A percentile compares a stretch with the other conserved stretches of the same genome.
Conservation (phyloP, 2,888 invertebrate species). For the Pandemis heparana region DNA sequence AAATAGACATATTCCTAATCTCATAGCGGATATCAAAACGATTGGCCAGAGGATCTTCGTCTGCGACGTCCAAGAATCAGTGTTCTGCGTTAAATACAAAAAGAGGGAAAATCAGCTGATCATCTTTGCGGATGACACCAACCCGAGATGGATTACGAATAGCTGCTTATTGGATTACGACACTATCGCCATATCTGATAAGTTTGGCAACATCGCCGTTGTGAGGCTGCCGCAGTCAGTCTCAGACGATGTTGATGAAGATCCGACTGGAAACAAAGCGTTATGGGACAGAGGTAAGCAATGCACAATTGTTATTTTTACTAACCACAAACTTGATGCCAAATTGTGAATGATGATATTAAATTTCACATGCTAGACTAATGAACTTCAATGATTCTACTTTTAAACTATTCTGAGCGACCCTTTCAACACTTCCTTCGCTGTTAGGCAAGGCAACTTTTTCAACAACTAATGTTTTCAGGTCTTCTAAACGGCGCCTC, state of each 20-base stretch:
- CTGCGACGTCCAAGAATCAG: constrained; percentile 98
- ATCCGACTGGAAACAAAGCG: constrained; percentile 99
- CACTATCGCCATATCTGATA: constrained; percentile 98
- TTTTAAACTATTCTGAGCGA: constrained; percentile 56
- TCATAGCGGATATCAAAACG: constrained; percentile 96
- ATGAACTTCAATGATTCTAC: constrained; percentile 79
- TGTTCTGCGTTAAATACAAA: constrained; percentile 98
- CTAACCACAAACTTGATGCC: background rate
- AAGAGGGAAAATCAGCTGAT: constrained; percentile 98
- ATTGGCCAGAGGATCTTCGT: constrained; percentile 98
- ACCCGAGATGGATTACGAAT: constrained; percentile 97
- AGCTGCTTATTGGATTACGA: constrained; percentile 97
- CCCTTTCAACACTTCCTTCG: background rate
- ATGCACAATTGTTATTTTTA: background rate
- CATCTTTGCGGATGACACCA: constrained; percentile 99
- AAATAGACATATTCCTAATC: constrained; percentile 98
- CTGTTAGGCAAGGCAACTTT: background rate
- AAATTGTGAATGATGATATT: constrained; percentile 68
- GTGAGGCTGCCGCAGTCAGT: constrained; percentile 96
- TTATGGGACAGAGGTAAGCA: constrained; percentile 93
- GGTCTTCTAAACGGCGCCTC: constrained; percentile 98
- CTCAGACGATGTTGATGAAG: constrained; percentile 99
- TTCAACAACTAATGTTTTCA: constrained; percentile 52
- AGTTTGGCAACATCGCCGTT: constrained; percentile 98
- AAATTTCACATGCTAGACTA: constrained; percentile 85